Base-by-base conservation (phyloP, 2,888 invertebrate species). In the Spilarctia lutea region DNA sequence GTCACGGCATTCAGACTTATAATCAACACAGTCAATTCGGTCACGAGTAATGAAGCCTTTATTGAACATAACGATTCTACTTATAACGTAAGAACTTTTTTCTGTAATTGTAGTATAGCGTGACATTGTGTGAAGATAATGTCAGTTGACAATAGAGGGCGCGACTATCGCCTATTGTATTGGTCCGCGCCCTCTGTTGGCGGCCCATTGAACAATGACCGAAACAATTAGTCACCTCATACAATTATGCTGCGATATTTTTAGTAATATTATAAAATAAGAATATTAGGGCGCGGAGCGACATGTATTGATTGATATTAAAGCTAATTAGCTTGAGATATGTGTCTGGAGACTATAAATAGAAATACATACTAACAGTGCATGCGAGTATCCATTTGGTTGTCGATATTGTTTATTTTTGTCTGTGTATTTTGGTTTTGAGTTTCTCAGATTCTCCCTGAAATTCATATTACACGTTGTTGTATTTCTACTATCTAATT, bases 131-230 rank as follows among this genome's bases (percentile, higher is more conserved):
- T 79, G 72, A 84, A 87, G 88, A 88, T 88, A 91, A 92, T 91
- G 91, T 89, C 90, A 87, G 48, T 86, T 74, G 81, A 92, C 91
- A 92, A 91, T 92, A 84, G 87, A 88, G 88, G 91, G 91, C 81
- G 89, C 88, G 88, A 81, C 87, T 79, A 84, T 76, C 86, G 86
- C 18, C 56, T 87, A 87, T 88, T 87, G 88, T 87, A 87, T 86
- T 85, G 80, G 66, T 73, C 76, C 88, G 87, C 91, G 90, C 92
- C 92, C 91, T 91, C 92, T 91, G 80, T 81, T 84, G 87, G 88
- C 86, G 89, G 87, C 88, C 88, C 78, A 81, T 74, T 83, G 83
- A 84, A 91, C 91, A 91, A 91, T 90, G 83, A 85, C 76, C 76
- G 72, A 74, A 74, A 79, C 83, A 89, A 89, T 89, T 89, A 89